Conservation (phyloP, 2,888 invertebrate genomes). For the Melinaea marsaeus region DNA sequence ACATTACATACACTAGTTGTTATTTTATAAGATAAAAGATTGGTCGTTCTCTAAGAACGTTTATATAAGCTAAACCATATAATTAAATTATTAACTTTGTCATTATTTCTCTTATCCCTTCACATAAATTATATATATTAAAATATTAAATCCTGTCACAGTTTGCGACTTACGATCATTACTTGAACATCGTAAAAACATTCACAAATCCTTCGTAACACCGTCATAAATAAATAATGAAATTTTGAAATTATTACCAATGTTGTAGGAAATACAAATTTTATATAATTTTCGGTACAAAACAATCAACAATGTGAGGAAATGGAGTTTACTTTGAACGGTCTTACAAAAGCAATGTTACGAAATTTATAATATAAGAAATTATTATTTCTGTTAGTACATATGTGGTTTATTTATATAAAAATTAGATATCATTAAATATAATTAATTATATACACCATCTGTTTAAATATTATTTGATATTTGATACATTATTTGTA, state of each 20-base stretch:
- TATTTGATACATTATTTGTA: no score
- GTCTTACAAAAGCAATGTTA: constrained; percentile 7
- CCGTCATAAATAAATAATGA: not conserved
- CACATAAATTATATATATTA: no score
- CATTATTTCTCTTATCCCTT: no score
- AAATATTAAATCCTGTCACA: no score
- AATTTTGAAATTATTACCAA: not conserved
- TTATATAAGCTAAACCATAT: no score
- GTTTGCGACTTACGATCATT: no score
- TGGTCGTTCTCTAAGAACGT: no score
- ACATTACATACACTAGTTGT: not conserved
- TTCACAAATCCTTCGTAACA: no score
- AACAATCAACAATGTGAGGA: constrained; percentile 33
- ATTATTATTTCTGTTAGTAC: not conserved
- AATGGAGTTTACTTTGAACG: constrained; percentile 24
- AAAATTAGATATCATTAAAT: not conserved
- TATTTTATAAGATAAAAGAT: no score
- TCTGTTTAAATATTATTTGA: not conserved
- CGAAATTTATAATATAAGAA: not conserved
- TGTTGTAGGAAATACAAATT: not conserved
- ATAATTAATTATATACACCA: not conserved
- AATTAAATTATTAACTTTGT: no score
- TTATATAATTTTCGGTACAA: constrained; percentile 1
- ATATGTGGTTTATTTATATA: no score
- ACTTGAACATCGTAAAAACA: no score